A percentile compares a stretch with the other conserved stretches of the same genome.
These are phyloP conservation scores for Pituophis catenifer DNA, from an alignment of 2,113 vertebrate species.

Conservation along the genomic window DNA sequence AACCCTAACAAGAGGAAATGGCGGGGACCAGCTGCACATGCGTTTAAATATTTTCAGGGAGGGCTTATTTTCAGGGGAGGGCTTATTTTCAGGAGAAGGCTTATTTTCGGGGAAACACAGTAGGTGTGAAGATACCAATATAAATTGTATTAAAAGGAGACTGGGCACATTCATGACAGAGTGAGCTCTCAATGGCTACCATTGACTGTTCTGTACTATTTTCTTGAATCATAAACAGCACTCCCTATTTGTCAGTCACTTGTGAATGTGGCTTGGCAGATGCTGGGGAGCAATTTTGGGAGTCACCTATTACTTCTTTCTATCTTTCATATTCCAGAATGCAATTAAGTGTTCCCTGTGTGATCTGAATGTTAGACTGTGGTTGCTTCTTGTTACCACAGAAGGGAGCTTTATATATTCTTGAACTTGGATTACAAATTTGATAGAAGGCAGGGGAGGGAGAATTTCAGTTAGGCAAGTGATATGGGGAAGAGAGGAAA, in stretches of 20 bases:
- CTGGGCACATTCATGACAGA: not conserved
- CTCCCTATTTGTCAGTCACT: not conserved
- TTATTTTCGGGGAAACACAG: too few species aligned
- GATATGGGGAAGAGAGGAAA: not conserved
- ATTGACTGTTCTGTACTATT: not conserved
- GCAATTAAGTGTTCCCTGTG: not conserved
- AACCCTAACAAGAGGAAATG: too few species aligned
- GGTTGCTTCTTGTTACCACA: not conserved
- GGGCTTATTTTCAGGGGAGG: too few species aligned
- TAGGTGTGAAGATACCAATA: not conserved
- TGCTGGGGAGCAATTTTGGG: not conserved
- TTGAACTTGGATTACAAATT: not conserved
- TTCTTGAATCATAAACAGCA: not conserved
- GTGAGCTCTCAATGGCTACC: not conserved
- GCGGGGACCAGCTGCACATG: too few species aligned
- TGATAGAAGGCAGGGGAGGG: not conserved
- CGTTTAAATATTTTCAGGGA: too few species aligned
- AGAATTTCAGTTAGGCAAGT: not conserved
- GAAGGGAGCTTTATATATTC: not conserved
- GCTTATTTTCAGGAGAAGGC: too few species aligned
- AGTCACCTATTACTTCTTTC: not conserved
- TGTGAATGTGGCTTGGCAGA: not conserved
- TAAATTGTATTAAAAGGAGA: not conserved
- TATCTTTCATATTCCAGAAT: not conserved
- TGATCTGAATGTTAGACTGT: not conserved